Base-by-base conservation (phyloP, 2,888 invertebrate genomes). In the Colletes collaris region DNA sequence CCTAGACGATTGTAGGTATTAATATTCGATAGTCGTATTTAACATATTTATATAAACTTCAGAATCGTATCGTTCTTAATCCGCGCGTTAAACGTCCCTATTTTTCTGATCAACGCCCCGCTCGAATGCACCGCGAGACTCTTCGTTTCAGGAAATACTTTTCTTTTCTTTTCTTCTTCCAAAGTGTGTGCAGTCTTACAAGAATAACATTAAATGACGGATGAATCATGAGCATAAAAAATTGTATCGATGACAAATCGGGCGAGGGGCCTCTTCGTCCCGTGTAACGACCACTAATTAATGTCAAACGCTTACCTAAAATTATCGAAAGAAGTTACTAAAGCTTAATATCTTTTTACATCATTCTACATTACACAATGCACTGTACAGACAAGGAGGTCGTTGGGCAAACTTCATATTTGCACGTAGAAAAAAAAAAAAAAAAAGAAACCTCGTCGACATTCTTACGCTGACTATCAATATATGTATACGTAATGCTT, bases 1-100 rank as follows among this genome's bases (percentile, higher is more conserved):
- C 10, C 19, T 83, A 69, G 65, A 35, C 2, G 53, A 65, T 58
- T 70, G 16, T 80, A 65, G 46, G 7, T 46, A 46, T 46, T 27
- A 27, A 27, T 27, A 27, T 27, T 27, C 27, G 8, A 46, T 66
- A 74, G 46, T 27, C 10, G 10, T 71, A 60, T 27, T 19, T 11
- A 56, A 52, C 46, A 67, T 60, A 68, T 50, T 4, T 44, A 59
- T 55, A 56, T 19, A 66, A 55, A 70, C 40, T 53, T 63, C 11
- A 40, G 50, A 69, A 49, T 13, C 60, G 6, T 50, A 65, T 64
- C 19, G 40, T 60, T 70, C 16, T 11, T 44, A 10, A 37, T 44
- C 40, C 35, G 27, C 13, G n/a, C 68, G 53, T 44, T 63, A 59
- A 7, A 70, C 35, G 19, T 46, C 27, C 27, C 16, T 16, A 52